Conservation (phyloP, 2,113 vertebrate species). For the Speoplatyrhinus poulsoni region DNA sequence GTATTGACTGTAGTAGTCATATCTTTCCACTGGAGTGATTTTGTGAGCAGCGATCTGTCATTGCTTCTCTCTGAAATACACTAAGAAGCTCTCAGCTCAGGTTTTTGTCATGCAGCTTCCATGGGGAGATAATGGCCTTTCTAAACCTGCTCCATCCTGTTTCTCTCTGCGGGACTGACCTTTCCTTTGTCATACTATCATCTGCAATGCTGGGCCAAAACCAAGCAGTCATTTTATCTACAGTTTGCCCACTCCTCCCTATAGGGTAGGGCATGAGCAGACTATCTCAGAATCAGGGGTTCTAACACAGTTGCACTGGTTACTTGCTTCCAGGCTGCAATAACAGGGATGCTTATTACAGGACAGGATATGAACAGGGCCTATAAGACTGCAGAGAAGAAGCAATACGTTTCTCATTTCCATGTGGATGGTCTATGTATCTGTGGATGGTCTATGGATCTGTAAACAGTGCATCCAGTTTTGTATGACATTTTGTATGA, state of each 20-base stretch:
- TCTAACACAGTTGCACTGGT: slow-evolving; percentile 10
- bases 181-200: slow-evolving; percentile 48
- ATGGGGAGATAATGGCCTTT: slow-evolving; percentile 45
- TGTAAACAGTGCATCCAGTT: neutral
- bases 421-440: slow-evolving; percentile 9
- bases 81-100: slow-evolving; percentile 27
- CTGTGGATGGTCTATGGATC: neutral
- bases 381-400: slow-evolving; percentile 22
- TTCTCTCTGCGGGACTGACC: slow-evolving; percentile 48
- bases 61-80: slow-evolving; percentile 29
- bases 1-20: neutral
- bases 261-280: slow-evolving; percentile 4
- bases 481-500: neutral
- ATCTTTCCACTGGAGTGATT: neutral
- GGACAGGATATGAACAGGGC: slow-evolving; percentile 31
- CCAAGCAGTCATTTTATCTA: slow-evolving; percentile 34
- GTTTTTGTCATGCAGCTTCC: slow-evolving; percentile 48
- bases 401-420: slow-evolving; percentile 39
- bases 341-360: slow-evolving; percentile 25
- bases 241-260: slow-evolving; percentile 5
- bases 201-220: slow-evolving; percentile 44
- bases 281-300: slow-evolving; percentile 17
- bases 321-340: slow-evolving; percentile 1
- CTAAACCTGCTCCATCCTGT: slow-evolving; percentile 27
- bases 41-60: slow-evolving; percentile 23